These are phyloP conservation scores for Nasonovia ribisnigri DNA, from an alignment of 2,888 invertebrate genomes.

Conservation along the genomic window DNA sequence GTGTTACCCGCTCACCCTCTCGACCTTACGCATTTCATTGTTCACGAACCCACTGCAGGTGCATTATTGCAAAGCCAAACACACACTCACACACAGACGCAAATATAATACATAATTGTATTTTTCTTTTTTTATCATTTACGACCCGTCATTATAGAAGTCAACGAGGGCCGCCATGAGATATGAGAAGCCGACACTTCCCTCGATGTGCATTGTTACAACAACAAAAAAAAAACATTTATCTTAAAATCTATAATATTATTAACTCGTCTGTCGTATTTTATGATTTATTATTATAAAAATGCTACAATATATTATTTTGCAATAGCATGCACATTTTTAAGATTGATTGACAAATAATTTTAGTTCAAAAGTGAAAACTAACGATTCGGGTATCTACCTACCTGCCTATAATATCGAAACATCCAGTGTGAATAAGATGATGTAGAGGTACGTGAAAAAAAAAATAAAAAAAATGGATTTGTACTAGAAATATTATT, in stretches of 20 bases:
- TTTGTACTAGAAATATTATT: conserved; percentile 58
- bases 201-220: background rate
- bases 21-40: conserved; percentile 22
- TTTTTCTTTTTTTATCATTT: conserved; percentile 28
- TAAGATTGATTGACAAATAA: conserved; percentile 35
- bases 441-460: background rate
- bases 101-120: background rate
- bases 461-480: conserved; percentile 39
- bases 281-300: background rate
- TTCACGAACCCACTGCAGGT: conserved; percentile 1
- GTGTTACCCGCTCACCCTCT: background rate
- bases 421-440: conserved; percentile 16
- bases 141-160: conserved; percentile 17
- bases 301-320: background rate
- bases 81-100: background rate
- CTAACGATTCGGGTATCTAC: background rate
- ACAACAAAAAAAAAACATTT: background rate
- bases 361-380: conserved; percentile 61
- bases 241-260: conserved; percentile 25
- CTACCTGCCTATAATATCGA: background rate
- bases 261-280: conserved; percentile 19
- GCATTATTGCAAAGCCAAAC: background rate
- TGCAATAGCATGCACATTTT: background rate
- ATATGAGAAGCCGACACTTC: conserved; percentile 17
- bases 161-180: background rate